Evolutionary conservation across 2,797 vertebrate species (phyloP).

Genomic region (Sebastes flavidus): DNA sequence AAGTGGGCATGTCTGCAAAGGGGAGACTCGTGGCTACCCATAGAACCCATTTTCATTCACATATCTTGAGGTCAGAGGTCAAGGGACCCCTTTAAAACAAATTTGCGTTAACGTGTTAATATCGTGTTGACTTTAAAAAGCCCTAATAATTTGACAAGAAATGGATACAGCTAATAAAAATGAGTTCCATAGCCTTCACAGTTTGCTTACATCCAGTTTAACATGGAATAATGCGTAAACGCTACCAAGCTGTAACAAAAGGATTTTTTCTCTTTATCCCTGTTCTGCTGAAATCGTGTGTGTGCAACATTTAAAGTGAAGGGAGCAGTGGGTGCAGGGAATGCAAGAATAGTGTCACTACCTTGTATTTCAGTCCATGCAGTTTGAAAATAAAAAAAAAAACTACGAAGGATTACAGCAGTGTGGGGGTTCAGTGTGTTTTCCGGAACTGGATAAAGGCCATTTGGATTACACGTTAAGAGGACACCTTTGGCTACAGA

Average conservation of each 20-base stretch:
- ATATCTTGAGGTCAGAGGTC: too few relatives aligned
- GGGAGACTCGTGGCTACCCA: too few relatives aligned
- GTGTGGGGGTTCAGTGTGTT: not conserved
- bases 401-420: slow-evolving; percentile 23
- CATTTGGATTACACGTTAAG: slow-evolving; percentile 13
- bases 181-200: not conserved
- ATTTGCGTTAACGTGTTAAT: too few relatives aligned
- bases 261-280: not conserved
- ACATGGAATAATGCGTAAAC: not conserved
- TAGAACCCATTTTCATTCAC: too few relatives aligned
- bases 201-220: not conserved
- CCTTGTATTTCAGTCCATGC: not conserved
- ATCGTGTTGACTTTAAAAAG: too few relatives aligned
- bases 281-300: not conserved
- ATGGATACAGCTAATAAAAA: not conserved
- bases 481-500: slow-evolving; percentile 11
- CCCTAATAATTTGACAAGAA: not conserved
- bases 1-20: too few relatives aligned
- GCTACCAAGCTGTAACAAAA: not conserved
- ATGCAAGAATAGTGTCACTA: not conserved
- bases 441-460: slow-evolving; percentile 25
- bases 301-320: slow-evolving; percentile 5
- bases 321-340: not conserved
- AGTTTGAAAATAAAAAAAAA: not conserved
- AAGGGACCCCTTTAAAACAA: too few relatives aligned